These are phyloP conservation scores for Rhaphigaster nebulosa DNA, from an alignment of 2,888 invertebrate species.

Conservation along the genomic window DNA sequence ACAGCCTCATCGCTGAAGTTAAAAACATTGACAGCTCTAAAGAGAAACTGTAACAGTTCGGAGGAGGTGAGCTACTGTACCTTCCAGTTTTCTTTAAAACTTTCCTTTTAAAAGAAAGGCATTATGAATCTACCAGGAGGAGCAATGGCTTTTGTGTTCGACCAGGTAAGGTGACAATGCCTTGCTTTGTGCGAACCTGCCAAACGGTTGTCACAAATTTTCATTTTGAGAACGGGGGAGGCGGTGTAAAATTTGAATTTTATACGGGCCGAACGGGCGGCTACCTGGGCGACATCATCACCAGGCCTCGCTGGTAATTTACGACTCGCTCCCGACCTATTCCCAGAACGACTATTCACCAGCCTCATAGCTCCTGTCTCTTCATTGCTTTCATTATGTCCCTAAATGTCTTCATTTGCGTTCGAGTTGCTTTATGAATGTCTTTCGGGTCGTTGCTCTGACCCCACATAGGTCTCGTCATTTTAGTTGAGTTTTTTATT, in stretches of 20 bases:
- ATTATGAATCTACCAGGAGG: constrained; percentile 1
- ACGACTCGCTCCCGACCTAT: constrained; percentile 38
- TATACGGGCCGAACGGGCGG: constrained; percentile 52
- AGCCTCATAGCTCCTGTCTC: constrained; percentile 35
- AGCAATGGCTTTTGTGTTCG: neutral
- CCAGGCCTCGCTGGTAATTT: constrained; percentile 23
- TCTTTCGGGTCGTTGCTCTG: constrained; percentile 27
- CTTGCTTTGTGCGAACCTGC: constrained; percentile 50
- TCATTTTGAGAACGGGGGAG: constrained; percentile 54
- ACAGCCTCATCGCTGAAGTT: neutral
- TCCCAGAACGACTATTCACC: constrained; percentile 39
- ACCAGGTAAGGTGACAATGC: constrained; percentile 42
- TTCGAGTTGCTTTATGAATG: neutral
- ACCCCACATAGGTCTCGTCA: neutral
- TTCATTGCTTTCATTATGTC: constrained; percentile 41
- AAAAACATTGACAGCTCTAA: neutral
- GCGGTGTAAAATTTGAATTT: constrained; percentile 61
- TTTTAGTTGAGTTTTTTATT: neutral
- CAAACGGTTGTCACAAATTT: constrained; percentile 59
- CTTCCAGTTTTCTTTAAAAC: constrained; percentile 31
- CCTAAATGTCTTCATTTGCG: constrained; percentile 44
- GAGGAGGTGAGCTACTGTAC: neutral
- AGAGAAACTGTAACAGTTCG: neutral
- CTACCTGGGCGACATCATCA: constrained; percentile 59
- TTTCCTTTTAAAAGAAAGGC: constrained; percentile 38